Conservation (phyloP, 2,888 invertebrate genomes). For the Icerya purchasi region DNA sequence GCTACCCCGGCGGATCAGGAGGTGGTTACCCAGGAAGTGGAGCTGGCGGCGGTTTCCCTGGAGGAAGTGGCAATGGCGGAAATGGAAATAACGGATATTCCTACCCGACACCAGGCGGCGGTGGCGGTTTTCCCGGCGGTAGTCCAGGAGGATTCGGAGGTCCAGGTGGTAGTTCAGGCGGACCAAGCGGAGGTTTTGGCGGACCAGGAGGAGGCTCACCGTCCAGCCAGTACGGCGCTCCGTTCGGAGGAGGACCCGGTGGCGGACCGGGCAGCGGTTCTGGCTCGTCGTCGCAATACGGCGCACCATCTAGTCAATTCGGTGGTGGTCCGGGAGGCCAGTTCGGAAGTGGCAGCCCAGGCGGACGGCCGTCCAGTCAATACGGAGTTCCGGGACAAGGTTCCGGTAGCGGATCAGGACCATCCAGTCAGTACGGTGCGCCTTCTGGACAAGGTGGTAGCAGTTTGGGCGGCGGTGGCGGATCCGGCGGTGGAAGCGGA, state of each 20-base stretch:
- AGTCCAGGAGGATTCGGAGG: not conserved
- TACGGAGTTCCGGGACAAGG: constrained; percentile 1
- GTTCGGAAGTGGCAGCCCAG: not conserved
- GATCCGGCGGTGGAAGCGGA: not conserved
- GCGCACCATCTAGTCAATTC: not conserved
- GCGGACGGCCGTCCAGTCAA: not conserved
- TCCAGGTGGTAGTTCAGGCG: not conserved
- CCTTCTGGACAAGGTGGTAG: not conserved
- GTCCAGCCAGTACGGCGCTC: not conserved
- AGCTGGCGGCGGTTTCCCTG: not conserved
- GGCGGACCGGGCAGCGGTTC: not conserved
- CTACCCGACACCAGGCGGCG: not conserved
- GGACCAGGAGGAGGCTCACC: no score
- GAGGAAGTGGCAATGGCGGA: not conserved
- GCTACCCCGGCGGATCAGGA: not conserved
- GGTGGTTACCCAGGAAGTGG: not conserved
- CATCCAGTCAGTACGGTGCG: constrained; percentile 1
- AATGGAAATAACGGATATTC: not conserved
- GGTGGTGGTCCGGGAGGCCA: not conserved
- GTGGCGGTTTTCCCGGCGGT: not conserved
- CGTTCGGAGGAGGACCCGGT: not conserved
- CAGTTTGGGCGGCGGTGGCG: not conserved
- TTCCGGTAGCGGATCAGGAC: not conserved
- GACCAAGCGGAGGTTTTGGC: no score
- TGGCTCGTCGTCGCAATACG: not conserved